phyloP scores from a whole-genome alignment of 37 sponge, comb jelly and placozoan genomes.

The Halisarca cf. caerulea region DNA sequence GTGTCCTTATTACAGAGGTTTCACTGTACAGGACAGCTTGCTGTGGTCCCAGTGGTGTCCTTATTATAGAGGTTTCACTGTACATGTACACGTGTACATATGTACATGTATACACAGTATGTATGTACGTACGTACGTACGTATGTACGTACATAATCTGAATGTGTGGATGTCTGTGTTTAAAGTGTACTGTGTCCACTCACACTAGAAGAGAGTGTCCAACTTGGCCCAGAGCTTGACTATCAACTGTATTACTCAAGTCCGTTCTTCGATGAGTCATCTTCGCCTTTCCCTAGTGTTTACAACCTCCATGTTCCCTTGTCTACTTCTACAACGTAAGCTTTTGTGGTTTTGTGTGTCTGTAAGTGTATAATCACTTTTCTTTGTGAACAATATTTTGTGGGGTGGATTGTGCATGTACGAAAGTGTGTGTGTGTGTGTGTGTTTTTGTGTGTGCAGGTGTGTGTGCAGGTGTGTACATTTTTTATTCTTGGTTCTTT shows the following conservation, averaged over 20 bases:
- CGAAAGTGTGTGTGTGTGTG: constrained; percentile 14
- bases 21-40: too few species aligned
- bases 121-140: background rate
- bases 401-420: background rate
- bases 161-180: background rate
- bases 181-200: too few species aligned
- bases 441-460: background rate
- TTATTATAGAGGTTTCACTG: too few species aligned
- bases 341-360: too few species aligned
- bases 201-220: background rate
- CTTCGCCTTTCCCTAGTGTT: constrained; percentile 37
- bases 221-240: constrained; percentile 62
- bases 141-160: background rate
- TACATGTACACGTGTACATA: background rate
- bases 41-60: too few species aligned
- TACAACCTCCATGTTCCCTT: constrained; percentile 58
- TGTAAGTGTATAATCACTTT: too few species aligned
- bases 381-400: too few species aligned
- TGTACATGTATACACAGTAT: background rate
- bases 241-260: constrained; percentile 52
- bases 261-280: constrained; percentile 61
- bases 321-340: background rate
- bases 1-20: too few species aligned
- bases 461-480: background rate
- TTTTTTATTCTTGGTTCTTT: too few species aligned